Percentiles rank a stretch among this genome's conserved stretches.
phyloP scores from a whole-genome alignment of 2,113 vertebrate genomes.

The Sceloporus tristichus region DNA sequence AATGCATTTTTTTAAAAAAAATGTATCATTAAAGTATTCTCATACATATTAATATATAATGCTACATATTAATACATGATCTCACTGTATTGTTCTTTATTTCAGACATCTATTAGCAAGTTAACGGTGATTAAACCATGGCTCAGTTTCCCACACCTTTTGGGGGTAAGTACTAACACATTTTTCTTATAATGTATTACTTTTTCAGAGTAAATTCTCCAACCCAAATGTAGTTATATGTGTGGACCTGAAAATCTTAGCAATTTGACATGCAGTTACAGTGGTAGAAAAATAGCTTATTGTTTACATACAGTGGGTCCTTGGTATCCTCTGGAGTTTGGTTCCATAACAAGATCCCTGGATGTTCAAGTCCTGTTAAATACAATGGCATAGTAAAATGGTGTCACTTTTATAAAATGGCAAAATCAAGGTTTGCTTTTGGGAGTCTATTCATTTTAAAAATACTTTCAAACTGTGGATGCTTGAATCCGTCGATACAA shows the following conservation, averaged over 20 bases:
- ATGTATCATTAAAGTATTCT: neutral
- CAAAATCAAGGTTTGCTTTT: too few relatives aligned
- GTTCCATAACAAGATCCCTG: too few relatives aligned
- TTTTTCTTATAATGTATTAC: neutral
- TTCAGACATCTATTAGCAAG: conserved; percentile 75
- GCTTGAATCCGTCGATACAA: too few relatives aligned
- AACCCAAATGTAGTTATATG: neutral
- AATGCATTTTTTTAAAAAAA: neutral
- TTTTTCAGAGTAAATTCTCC: neutral
- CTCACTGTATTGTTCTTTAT: conserved; percentile 19
- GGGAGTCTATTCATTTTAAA: too few relatives aligned
- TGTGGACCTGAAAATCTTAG: neutral
- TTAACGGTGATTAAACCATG: conserved; percentile 90
- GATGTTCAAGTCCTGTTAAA: too few relatives aligned
- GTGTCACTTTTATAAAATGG: too few relatives aligned
- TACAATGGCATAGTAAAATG: too few relatives aligned
- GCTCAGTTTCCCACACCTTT: conserved; percentile 97
- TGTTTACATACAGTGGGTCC: neutral
- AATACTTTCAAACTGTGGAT: too few relatives aligned
- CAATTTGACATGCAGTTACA: neutral
- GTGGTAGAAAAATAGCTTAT: neutral
- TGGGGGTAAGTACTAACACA: conserved; percentile 85
- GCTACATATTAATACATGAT: neutral
- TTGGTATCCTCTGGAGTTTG: too few relatives aligned
- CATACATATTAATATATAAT: neutral